A percentile compares a stretch with the other conserved stretches of the same genome.
Conservation (phyloP, 2,797 vertebrate species). For the Anolis apletophallus region DNA sequence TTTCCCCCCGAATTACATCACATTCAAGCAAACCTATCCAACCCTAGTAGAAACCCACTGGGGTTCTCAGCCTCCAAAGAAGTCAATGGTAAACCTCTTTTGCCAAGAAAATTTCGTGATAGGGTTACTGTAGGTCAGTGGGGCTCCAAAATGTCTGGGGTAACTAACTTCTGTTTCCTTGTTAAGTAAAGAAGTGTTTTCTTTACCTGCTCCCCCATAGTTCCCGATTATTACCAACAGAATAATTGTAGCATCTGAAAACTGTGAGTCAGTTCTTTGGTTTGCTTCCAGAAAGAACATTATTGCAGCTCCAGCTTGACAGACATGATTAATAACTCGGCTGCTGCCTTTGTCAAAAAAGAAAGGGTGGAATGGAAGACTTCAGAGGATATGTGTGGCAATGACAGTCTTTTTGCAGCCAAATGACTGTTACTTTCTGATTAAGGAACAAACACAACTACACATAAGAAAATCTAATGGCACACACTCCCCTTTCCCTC, state of each 20-base stretch:
- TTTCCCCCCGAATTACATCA: no score
- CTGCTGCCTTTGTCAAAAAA: constrained; percentile 74
- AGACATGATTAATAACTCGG: constrained; percentile 81
- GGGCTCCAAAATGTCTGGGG: no score
- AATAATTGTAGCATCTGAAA: constrained; percentile 65
- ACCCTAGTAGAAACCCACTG: no score
- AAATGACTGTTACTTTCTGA: constrained; percentile 71
- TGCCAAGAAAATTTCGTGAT: no score
- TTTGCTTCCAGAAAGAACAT: constrained; percentile 73
- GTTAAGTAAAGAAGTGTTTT: neutral
- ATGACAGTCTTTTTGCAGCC: constrained; percentile 73
- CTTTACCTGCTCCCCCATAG: no score
- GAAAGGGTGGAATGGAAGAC: constrained; percentile 63
- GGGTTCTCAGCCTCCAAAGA: no score
- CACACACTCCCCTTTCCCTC: constrained; percentile 45
- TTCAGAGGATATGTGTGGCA: constrained; percentile 53
- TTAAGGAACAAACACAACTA: constrained; percentile 78
- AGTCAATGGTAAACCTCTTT: no score
- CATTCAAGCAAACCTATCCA: no score
- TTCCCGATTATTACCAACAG: neutral
- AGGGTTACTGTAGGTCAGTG: no score
- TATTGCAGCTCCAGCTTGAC: constrained; percentile 73
- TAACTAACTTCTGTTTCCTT: neutral
- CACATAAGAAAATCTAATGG: constrained; percentile 60
- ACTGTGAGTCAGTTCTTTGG: constrained; percentile 49